Percentiles rank a stretch among this genome's conserved stretches.
These are phyloP conservation scores for Schlechtendalia chinensis DNA, from an alignment of 1,140 invertebrate genomes.

Conservation along the genomic window DNA sequence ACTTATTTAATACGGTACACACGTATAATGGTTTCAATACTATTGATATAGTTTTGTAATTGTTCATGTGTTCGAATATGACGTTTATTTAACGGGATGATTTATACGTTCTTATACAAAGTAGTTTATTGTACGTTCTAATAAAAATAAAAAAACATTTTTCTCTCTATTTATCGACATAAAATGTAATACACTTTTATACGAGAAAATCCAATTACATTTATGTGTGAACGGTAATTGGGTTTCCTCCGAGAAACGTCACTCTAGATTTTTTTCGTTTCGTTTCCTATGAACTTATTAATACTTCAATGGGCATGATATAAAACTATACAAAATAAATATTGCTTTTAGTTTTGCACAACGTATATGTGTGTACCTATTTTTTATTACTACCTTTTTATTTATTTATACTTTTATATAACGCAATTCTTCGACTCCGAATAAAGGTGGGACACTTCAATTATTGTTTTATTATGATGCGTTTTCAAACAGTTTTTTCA, in stretches of 20 bases:
- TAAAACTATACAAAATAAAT: constrained; percentile 6
- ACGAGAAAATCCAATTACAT: background rate
- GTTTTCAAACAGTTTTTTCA: background rate
- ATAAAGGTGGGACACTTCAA: background rate
- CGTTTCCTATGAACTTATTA: no score
- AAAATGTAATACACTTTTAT: background rate
- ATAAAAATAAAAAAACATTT: background rate
- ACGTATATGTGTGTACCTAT: background rate
- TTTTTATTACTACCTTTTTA: background rate
- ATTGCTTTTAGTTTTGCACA: background rate
- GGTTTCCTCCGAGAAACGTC: background rate
- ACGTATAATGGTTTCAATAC: no score
- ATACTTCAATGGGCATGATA: background rate
- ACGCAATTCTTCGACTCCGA: background rate
- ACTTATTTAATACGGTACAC: no score
- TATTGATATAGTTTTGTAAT: no score
- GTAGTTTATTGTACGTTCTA: background rate
- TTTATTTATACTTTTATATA: background rate
- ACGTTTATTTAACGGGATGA: no score
- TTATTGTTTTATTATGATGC: background rate
- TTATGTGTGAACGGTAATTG: background rate
- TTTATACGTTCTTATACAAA: no score
- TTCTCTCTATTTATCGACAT: background rate
- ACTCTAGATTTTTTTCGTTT: background rate
- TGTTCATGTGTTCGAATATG: no score